These are phyloP conservation scores for Bombus balteatus DNA, from an alignment of 1,140 invertebrate genomes.

Conservation along the genomic window DNA sequence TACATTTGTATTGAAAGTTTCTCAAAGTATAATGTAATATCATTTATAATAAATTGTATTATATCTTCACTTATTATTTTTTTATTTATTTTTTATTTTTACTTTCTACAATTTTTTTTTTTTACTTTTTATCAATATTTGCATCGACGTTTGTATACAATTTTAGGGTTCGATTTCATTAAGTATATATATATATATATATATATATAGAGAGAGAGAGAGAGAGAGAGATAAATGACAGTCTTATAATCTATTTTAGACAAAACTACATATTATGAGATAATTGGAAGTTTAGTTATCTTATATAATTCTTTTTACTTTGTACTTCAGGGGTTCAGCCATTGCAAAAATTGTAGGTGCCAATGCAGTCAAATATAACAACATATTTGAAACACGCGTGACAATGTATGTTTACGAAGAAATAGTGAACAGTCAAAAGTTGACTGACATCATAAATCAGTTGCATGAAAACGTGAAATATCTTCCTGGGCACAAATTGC, in stretches of 20 bases:
- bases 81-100: not conserved
- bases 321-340: conserved; percentile 88
- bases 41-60: not conserved
- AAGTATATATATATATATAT: not conserved
- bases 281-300: not conserved
- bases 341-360: conserved; percentile 91
- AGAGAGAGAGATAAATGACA: not conserved
- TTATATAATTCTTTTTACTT: not conserved
- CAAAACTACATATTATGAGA: not conserved
- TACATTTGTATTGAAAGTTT: not conserved
- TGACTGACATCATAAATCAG: conserved; percentile 91
- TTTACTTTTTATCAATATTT: not conserved
- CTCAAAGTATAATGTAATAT: not conserved
- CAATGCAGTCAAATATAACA: conserved; percentile 84
- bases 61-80: not conserved
- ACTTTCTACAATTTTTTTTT: not conserved
- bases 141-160: not conserved
- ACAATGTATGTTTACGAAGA: conserved; percentile 92
- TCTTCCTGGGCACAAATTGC: conserved; percentile 88
- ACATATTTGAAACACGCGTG: conserved; percentile 86
- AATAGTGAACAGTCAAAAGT: conserved; percentile 87
- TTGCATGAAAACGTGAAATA: conserved; percentile 92
- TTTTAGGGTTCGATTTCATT: not conserved
- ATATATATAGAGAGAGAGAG: too few relatives aligned
- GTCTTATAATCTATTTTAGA: not conserved